Conservation (phyloP, 2,113 vertebrate species). For the Perca flavescens region DNA sequence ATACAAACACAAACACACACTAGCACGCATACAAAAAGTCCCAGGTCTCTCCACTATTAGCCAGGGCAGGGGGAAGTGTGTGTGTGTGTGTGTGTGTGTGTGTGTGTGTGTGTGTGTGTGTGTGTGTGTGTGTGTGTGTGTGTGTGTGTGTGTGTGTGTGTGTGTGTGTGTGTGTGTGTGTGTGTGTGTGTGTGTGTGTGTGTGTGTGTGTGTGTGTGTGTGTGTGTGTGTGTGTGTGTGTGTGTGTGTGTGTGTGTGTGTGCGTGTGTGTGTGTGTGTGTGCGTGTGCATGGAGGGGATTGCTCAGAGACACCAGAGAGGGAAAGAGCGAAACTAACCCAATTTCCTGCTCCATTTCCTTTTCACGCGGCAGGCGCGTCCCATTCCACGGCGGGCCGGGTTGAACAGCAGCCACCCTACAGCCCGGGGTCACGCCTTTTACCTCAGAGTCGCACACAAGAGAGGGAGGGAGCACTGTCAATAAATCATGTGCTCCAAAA, state of each 20-base stretch:
- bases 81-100: slow-evolving; percentile 11
- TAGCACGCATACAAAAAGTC: slow-evolving; percentile 55
- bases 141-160: slow-evolving; percentile 6
- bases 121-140: slow-evolving; percentile 20
- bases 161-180: slow-evolving; percentile 12
- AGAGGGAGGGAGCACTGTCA: slow-evolving; percentile 50
- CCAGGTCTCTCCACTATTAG: slow-evolving; percentile 75
- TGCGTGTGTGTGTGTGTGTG: slow-evolving; percentile 12
- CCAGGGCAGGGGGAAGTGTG: slow-evolving; percentile 40
- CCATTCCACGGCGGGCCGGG: slow-evolving; percentile 71
- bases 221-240: slow-evolving; percentile 34
- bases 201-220: slow-evolving; percentile 36
- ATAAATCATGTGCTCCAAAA: slow-evolving; percentile 61
- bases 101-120: slow-evolving; percentile 23
- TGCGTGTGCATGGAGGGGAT: slow-evolving; percentile 52
- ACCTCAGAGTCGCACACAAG: slow-evolving; percentile 62
- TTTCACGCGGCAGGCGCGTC: slow-evolving; percentile 71
- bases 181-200: slow-evolving; percentile 4
- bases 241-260: slow-evolving; percentile 6
- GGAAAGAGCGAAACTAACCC: slow-evolving; percentile 81
- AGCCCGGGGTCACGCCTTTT: slow-evolving; percentile 75
- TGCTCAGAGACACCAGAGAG: slow-evolving; percentile 74
- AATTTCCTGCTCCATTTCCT: slow-evolving; percentile 87
- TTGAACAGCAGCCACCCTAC: slow-evolving; percentile 70
- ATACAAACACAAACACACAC: slow-evolving; percentile 67